Base-by-base conservation (phyloP, 1,140 invertebrate species). In the Pachyrhynchus sulphureomaculatus region DNA sequence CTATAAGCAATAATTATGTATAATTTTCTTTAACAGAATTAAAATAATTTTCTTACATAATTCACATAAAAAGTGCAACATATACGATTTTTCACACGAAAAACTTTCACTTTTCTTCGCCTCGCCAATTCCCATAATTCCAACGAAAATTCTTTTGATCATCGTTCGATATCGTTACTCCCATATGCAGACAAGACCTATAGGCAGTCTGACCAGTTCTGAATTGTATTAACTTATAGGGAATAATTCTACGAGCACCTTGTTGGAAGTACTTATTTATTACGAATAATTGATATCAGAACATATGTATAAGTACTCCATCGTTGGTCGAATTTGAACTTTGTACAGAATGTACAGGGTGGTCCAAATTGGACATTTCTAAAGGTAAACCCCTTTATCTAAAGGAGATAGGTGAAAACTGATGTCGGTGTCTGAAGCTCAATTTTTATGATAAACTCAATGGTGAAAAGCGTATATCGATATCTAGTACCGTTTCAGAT, bases 61-160 rank as follows among this genome's bases (percentile, higher is more conserved):
- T 18, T 18, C 41, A 6, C 10, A 20, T 20, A 20, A 20, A 44
- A 12, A 39, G n/a, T 8, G 15, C 17, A 44, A 15, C 41, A 15
- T 8, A 26, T 21, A 13, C 9, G 6, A 32, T 18, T 29, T 49
- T 49, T 49, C 24, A 20, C 47, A 33, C 24, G 24, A 23, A 33
- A 47, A 49, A 49, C 47, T 49, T 49, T 49, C 47, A 49, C 47
- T 49, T 33, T 49, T 33, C 23, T 2, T 49, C 47, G 32, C 24
- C n/a, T 49, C 24, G 24, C 20, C 24, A n/a, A 49, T 49, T 49
- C 33, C 29, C 47, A 49, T 49, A 49, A 49, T 49, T 32, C 47
- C 47, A 13, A 24, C 17, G 23, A 49, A 49, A 49, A 32, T 32
- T 17, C 15, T 24, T 26, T 29, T 29, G 29, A 41, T 20, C 37